Conservation (phyloP, 1,140 invertebrate species). For the Hypothenemus hampei region DNA sequence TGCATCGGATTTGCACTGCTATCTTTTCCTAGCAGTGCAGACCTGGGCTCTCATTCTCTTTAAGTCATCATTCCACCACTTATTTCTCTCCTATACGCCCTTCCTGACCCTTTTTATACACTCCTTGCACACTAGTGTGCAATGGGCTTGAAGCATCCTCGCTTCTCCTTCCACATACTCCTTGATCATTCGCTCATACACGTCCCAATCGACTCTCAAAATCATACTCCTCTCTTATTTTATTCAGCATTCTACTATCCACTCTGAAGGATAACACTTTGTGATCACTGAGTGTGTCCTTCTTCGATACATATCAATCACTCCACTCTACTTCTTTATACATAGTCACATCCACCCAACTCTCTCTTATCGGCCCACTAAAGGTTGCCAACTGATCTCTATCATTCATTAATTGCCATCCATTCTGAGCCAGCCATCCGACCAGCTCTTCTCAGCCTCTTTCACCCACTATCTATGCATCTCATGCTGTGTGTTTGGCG, state of each 20-base stretch:
- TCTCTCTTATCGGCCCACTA: neutral
- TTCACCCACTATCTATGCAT: neutral
- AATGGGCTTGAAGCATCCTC: too few relatives aligned
- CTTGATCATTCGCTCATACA: too few relatives aligned
- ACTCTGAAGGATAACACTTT: too few relatives aligned
- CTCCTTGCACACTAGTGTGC: neutral
- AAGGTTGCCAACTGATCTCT: neutral
- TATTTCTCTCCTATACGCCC: neutral
- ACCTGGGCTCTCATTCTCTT: too few relatives aligned
- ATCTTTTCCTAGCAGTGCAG: too few relatives aligned
- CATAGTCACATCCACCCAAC: conserved; percentile 9
- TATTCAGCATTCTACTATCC: too few relatives aligned
- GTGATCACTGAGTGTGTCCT: conserved; percentile 8
- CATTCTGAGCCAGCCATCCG: neutral
- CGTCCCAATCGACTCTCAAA: too few relatives aligned
- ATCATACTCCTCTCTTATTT: too few relatives aligned
- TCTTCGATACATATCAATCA: neutral
- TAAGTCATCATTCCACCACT: too few relatives aligned
- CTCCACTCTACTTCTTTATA: neutral
- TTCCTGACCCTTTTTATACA: neutral
- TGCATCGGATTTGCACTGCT: too few relatives aligned
- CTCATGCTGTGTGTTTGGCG: too few relatives aligned
- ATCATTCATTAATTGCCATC: neutral
- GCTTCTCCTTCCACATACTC: too few relatives aligned
- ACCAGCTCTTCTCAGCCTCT: neutral